phyloP scores from a whole-genome alignment of 2,797 vertebrate species.

The Chrysocyon brachyurus region DNA sequence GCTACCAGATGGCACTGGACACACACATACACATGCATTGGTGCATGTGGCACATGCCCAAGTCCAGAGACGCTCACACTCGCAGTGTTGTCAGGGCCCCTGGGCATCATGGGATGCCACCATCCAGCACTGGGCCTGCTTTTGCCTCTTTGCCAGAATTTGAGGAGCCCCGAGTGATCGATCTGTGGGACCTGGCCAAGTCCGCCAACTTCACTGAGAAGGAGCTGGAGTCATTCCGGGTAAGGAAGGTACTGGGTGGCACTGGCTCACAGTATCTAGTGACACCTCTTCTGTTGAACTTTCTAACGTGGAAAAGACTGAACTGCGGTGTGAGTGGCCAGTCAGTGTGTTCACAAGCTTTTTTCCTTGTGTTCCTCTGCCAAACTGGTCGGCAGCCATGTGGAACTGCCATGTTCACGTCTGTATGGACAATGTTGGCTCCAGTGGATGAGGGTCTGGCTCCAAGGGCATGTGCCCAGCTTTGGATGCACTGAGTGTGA shows the following conservation, averaged over 20 bases:
- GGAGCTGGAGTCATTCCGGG: slow-evolving; percentile 97
- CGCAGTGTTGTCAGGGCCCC: neutral
- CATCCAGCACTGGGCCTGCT: rapidly evolving
- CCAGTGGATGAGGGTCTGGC: neutral
- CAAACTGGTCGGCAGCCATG: rapidly evolving
- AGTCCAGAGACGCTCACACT: neutral
- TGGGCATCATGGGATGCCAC: rapidly evolving
- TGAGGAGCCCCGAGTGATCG: slow-evolving; percentile 96
- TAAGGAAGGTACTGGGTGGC: slow-evolving; percentile 73
- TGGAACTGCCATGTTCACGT: neutral
- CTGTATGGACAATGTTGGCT: neutral
- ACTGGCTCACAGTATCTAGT: rapidly evolving
- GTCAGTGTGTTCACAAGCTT: neutral
- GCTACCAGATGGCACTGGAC: neutral
- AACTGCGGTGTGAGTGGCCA: neutral
- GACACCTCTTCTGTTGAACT: rapidly evolving
- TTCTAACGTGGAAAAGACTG: rapidly evolving
- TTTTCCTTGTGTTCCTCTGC: rapidly evolving
- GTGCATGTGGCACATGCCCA: too few species aligned
- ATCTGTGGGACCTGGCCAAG: slow-evolving; percentile 97
- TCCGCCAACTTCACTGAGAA: slow-evolving; percentile 94
- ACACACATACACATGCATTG: too few species aligned
- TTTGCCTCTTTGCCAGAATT: slow-evolving; percentile 90
- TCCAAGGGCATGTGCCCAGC: neutral
- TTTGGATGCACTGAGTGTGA: too few species aligned